Base-by-base conservation (phyloP, 2,888 invertebrate species). In the Pemphredon lugubris region DNA sequence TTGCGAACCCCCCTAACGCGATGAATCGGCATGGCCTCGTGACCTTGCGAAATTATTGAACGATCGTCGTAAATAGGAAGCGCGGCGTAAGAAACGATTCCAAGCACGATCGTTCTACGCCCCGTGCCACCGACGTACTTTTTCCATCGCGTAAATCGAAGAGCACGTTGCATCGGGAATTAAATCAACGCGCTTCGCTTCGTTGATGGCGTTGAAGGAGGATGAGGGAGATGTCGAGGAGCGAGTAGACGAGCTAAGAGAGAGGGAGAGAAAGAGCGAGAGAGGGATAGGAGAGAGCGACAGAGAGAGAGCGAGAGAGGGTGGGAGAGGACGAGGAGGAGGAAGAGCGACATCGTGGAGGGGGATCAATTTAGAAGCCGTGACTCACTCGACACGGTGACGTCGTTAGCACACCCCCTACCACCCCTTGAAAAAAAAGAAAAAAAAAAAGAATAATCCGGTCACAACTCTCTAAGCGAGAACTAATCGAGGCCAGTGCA, bases 301-400 rank as follows among this genome's bases (percentile, higher is more conserved):
- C 40, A 13, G 16, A 47, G 18, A n/a, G 20, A 50, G 45, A 39
- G 20, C 6, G 44, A 45, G 45, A 13, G 37, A 37, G 26, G 45
- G 11, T 18, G 21, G 23, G 21, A 54, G 51, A 30, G 40, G 40
- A 57, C 48, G 42, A 70, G 59, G 57, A 68, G 57, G 55, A 64
- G 70, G 64, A 57, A 44, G 67, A 63, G 51, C 32, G 26, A 50
- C 16, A 48, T 13, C 20, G 40, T 45, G 67, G 66, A 64, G 71
- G 65, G 73, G 72, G 70, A 69, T 75, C 75, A 79, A 80, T 81
- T 80, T 80, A 73, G 71, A 81, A 75, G 75, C 73, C 70, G 67
- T 79, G 81, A 81, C 68, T 81, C 81, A 81, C 64, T 77, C 73
- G 66, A 71, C 75, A 71, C 67, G 73, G 75, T 80, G 78, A 80